Base-by-base conservation (phyloP, 2,113 vertebrate genomes). In the Circaetus cinerascens region DNA sequence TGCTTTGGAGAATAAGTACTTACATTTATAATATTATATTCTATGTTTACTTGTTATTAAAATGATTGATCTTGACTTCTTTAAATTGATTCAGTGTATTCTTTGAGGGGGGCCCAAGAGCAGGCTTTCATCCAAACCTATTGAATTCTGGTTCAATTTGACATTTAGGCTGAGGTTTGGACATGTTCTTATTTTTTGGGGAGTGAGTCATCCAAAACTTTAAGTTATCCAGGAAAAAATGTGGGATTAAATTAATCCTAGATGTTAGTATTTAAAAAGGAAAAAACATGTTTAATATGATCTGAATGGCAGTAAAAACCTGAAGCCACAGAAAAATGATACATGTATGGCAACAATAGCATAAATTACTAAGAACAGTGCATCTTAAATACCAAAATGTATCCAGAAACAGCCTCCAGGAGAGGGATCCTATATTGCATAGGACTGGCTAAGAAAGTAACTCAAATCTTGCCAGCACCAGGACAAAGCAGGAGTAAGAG, bases 171-270 rank as follows among this genome's bases (percentile, higher is more conserved):
- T 96, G 95, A 94, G 95, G 95, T 96, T 97, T 97, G 93, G 91
- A 93, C 93, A 95, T 68, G 91, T 95, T 95, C 66, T 88, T 89
- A 72, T 91, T 85, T 97, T 95, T 79, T 17, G 2, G 77, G 45
- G 89, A 97, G 81, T 95, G 91, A 93, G 93, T 97, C 94, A 94
- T 96, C 80, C 89, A 94, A 94, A 94, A 91, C 84, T 91, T 93
- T 68, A 92, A 95, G 80, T 97, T 97, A 95, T 84, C 80, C 96
- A 95, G 96, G 94, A 94, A 94, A 95, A 96, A 95, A 95, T 59
- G 91, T 73, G 50, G 95, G 84, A 95, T 97, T 96, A 97, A 97
- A 97, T 97, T 94, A 96, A 95, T 97, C 93, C 94, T 95, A 64
- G 77, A 97, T 97, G 95, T 94, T 94, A 93, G 91, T 17, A 96